Evolutionary conservation across 92 coral and sea anemone genomes (phyloP), one percentile per base, ranked within the genome.

Genomic region (Umimayanthus kanabou): DNA sequence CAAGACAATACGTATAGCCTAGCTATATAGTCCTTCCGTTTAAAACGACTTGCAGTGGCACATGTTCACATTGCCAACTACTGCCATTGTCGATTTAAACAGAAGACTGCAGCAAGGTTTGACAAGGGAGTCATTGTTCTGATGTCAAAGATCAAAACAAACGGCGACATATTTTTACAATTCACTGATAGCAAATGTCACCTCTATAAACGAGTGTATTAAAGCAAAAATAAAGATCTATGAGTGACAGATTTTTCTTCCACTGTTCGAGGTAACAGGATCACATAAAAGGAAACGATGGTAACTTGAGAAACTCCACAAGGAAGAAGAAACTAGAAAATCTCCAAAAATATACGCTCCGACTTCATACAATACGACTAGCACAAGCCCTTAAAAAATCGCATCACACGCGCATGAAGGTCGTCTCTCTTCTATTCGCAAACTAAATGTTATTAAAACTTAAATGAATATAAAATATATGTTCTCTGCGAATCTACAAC

Each of bases 301-400:
- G 87, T 69, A 83, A 83, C 28, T 78, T 49, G 65, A 78, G 82
- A 50, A 73, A 78, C 49, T 78, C 82, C 37, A 78, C 25, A 78
- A 78, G 16, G 22, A 47, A 45, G 61, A 23, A 18, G 66, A 43
- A 1, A 42, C 16, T 1, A 71, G 43, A 10, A 80, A 39, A 57
- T 61, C 85, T 37, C 49, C 30, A 29, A 26, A 2, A 57, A 30
- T 11, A 9, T 23, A 2, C 42, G 45, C 20, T 5, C 28, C 26
- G 14, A 80, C 85, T 7, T 28, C 37, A 58, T 42, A 26, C 18
- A 43, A 23, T 8, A 10, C 15, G 23, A 20, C 22, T 58, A 3
- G 58, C 14, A 53, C 58, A 53, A 53, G 58, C 58, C 58, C 25
- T 50, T 37, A 39, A 75, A 25, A 2, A 43, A 70, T 18, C 47